Conservation (phyloP, 2,797 vertebrate species). For the Remorina albescens region DNA sequence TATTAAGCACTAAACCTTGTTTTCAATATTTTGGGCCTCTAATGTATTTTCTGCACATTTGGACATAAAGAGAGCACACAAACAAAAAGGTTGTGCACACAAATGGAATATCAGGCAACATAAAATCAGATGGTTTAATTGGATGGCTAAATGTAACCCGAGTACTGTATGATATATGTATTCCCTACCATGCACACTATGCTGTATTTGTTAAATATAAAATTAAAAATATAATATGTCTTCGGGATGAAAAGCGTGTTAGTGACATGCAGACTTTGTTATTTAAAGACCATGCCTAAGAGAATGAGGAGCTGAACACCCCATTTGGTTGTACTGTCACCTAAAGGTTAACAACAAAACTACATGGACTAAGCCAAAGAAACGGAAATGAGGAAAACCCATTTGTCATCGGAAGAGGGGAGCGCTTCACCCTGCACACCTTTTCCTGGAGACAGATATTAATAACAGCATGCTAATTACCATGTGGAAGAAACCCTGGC, state of each 20-base stretch:
- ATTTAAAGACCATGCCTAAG: not conserved
- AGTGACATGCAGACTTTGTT: not conserved
- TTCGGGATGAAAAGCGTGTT: not conserved
- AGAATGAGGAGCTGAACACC: not conserved
- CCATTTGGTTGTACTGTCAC: slow-evolving; percentile 53
- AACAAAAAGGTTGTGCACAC: not conserved
- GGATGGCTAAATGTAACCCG: not conserved
- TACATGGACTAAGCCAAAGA: slow-evolving; percentile 3
- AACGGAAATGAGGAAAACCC: slow-evolving; percentile 17
- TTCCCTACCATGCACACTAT: not conserved
- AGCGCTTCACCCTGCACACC: slow-evolving; percentile 48
- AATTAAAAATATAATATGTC: not conserved
- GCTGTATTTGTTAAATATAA: not conserved
- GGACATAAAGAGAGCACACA: not conserved
- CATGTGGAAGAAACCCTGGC: slow-evolving; percentile 51
- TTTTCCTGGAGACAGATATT: slow-evolving; percentile 65
- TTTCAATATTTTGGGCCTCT: not conserved
- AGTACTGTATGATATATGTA: not conserved
- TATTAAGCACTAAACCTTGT: not conserved
- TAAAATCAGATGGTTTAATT: not conserved
- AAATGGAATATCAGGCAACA: not conserved
- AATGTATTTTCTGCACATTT: not conserved
- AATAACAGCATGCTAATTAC: slow-evolving; percentile 60
- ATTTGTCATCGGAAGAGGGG: slow-evolving; percentile 56
- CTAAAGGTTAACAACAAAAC: slow-evolving; percentile 48